phyloP scores from a whole-genome alignment of 2,888 invertebrate genomes.

The Stictocephala bisonia region DNA sequence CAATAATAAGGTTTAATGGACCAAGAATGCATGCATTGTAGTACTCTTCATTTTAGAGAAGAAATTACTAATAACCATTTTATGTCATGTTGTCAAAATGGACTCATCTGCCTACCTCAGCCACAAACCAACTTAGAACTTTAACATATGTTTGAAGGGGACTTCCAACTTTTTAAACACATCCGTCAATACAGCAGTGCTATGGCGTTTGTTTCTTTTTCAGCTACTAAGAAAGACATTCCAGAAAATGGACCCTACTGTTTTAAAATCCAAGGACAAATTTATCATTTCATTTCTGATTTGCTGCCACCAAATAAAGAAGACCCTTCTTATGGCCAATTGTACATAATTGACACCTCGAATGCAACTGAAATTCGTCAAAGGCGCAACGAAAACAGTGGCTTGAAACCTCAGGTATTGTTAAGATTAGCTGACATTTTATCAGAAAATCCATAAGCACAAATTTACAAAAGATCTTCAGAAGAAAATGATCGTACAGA shows the following conservation, averaged over 20 bases:
- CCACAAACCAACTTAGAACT: conserved; percentile 28
- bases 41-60: conserved; percentile 22
- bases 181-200: conserved; percentile 27
- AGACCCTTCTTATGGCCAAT: conserved; percentile 13
- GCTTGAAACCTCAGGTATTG: not conserved
- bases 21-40: conserved; percentile 23
- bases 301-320: not conserved
- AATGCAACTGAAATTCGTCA: too few relatives aligned
- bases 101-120: conserved; percentile 23
- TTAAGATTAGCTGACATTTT: conserved; percentile 1
- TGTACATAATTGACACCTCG: conserved; percentile 18
- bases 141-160: not conserved
- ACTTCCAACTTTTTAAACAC: not conserved
- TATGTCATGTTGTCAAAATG: conserved; percentile 38
- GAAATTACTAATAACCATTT: conserved; percentile 17
- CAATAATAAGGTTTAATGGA: not conserved
- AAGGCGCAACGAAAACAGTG: too few relatives aligned
- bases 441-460: not conserved
- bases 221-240: conserved; percentile 31
- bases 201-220: conserved; percentile 31
- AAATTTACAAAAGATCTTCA: conserved; percentile 10
- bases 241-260: conserved; percentile 37
- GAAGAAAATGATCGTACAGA: not conserved
- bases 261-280: conserved; percentile 38
- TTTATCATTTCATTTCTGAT: conserved; percentile 18